Evolutionary conservation across 2,113 vertebrate species (phyloP), one percentile per base, ranked within the genome.

Genomic region (Aegotheles bennettii): DNA sequence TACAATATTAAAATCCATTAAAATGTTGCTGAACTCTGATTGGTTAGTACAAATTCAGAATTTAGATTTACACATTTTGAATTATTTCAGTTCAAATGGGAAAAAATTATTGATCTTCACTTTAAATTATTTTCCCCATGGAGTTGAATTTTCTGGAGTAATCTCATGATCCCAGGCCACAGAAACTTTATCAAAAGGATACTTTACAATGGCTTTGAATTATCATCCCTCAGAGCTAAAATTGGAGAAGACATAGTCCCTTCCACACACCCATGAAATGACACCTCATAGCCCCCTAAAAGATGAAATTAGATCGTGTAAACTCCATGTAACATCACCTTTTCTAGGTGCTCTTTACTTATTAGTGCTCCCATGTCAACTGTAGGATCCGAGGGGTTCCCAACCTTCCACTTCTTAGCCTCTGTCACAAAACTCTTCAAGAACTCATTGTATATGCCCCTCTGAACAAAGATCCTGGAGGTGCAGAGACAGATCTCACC

Each of bases 401-500:
- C 99, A 3, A 98, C 98, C 96, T 98, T 99, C 99, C 99, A 99
- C 77, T 98, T 98, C 91, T 97, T 99, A 21, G 98, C 86, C 47
- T 98, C 98, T 87, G 98, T 98, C 80, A 99, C 99, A 98, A 99
- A 99, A 61, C 78, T 99, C 93, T 98, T 96, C 87, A 99, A 95
- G 97, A 99, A 99, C 47, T 99, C 97, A 12, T 61, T 82, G 93
- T 99, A 99, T 97, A 99, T 98, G 51, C 97, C 98, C 74, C 96
- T 98, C 95, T 99, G 99, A 43, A 99, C 99, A 93, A 99, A 99
- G 93, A 99, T 99, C 94, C 99, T 98, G 94, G 99, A 99, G 95
- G 99, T 99, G 76, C 99, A 99, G 69, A 99, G 98, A 89, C 99
- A 99, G 95, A 99, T 98, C 94, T 99, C 99, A 61, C 99, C 99